Conservation (phyloP, 2,113 vertebrate species). For the Hypomesus transpacificus region DNA sequence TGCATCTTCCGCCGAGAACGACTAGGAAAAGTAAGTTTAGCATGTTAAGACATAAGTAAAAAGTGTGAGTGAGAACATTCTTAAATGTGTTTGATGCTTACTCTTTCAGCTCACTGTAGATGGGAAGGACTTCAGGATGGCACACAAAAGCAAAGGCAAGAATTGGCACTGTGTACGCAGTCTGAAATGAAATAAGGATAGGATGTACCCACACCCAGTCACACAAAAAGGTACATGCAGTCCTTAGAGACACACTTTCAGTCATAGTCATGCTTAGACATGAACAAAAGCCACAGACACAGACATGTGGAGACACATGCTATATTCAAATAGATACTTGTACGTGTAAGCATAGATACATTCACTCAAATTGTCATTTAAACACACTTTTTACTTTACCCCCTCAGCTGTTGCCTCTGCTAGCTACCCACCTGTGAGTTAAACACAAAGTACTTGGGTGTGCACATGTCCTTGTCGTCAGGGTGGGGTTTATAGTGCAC, state of each 20-base stretch:
- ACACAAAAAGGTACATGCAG: not conserved
- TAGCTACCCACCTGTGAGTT: constrained; percentile 85
- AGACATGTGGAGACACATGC: no score
- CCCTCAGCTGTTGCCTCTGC: no score
- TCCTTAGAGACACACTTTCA: not conserved
- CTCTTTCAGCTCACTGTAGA: constrained; percentile 99
- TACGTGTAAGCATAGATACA: no score
- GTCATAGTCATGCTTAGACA: not conserved
- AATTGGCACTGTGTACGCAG: constrained; percentile 95
- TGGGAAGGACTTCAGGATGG: constrained; percentile 95
- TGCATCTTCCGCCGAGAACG: constrained; percentile 89
- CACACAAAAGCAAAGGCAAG: constrained; percentile 97
- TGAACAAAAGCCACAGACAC: no score
- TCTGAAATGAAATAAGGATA: constrained; percentile 72
- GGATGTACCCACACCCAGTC: not conserved
- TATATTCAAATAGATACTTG: no score
- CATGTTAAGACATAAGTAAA: not conserved
- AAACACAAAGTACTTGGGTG: constrained; percentile 91
- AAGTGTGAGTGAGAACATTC: not conserved
- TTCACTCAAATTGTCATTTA: no score
- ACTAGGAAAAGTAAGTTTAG: constrained; percentile 57
- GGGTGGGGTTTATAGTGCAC: constrained; percentile 73
- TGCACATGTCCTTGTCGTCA: constrained; percentile 78
- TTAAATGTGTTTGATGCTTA: constrained; percentile 64
- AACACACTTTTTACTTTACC: no score